Percentiles rank a stretch among this genome's conserved stretches.
phyloP scores from a whole-genome alignment of 2,797 vertebrate genomes.

The Myotis pilosus region DNA sequence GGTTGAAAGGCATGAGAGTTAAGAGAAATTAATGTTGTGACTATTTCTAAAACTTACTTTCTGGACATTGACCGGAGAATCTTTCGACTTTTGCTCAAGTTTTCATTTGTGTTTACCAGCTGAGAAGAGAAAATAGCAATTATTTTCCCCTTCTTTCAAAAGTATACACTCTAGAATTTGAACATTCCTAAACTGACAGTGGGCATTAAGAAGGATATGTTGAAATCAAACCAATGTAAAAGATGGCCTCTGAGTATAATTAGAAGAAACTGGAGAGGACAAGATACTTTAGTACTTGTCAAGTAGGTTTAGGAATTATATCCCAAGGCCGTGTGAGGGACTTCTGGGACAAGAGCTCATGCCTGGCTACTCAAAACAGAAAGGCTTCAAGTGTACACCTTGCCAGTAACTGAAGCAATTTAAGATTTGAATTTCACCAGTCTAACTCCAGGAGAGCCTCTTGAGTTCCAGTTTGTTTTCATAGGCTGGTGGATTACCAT shows the following conservation, averaged over 20 bases:
- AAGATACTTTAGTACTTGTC: neutral
- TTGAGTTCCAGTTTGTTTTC: constrained; percentile 5
- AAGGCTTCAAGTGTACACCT: neutral
- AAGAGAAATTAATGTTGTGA: constrained; percentile 21
- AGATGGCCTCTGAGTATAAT: neutral
- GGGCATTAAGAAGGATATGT: neutral
- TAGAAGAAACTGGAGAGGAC: neutral
- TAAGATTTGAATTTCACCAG: constrained; percentile 49
- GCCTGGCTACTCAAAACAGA: neutral
- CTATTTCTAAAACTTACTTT: constrained; percentile 86
- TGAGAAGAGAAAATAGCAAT: constrained; percentile 78
- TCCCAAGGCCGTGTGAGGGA: neutral
- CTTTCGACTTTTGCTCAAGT: constrained; percentile 94
- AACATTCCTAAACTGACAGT: constrained; percentile 7
- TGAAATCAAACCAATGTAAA: constrained; percentile 24
- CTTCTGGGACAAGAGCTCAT: neutral
- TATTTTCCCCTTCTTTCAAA: constrained; percentile 37
- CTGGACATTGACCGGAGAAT: constrained; percentile 95
- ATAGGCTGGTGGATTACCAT: neutral
- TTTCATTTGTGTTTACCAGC: constrained; percentile 95
- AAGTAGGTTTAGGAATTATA: neutral
- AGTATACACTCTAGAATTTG: constrained; percentile 3
- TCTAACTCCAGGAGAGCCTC: neutral
- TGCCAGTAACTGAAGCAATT: constrained; percentile 25
- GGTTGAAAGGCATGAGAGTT: constrained; percentile 1